phyloP scores from a whole-genome alignment of 2,888 invertebrate species.

The Cinara cedri region DNA sequence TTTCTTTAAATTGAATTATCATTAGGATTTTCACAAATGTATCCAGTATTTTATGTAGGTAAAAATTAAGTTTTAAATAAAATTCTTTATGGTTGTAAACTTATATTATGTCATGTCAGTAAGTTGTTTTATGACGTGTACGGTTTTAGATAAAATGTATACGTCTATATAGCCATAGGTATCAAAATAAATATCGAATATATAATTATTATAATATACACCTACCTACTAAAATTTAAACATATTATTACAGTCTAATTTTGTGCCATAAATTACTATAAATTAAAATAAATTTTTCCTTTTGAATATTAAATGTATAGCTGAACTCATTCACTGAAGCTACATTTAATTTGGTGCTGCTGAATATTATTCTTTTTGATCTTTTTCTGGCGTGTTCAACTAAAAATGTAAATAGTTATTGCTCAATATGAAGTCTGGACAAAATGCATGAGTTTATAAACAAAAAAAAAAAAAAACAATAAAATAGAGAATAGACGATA shows the following conservation, averaged over 20 bases:
- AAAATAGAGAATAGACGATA: not conserved
- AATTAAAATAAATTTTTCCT: not conserved
- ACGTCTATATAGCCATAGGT: not conserved
- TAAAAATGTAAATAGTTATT: not conserved
- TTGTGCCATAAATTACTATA: not conserved
- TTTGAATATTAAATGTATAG: not conserved
- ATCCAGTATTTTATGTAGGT: no score
- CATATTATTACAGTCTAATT: not conserved
- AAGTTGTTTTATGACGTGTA: no score
- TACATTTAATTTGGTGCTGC: no score
- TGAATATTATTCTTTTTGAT: not conserved
- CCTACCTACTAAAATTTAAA: no score
- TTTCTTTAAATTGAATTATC: no score
- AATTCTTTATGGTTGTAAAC: no score
- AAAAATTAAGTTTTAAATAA: no score
- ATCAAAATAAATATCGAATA: not conserved
- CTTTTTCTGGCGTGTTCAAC: not conserved
- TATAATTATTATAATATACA: no score
- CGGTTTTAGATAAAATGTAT: not conserved
- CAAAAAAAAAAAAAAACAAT: not conserved
- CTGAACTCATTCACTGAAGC: not conserved
- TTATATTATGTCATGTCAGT: no score
- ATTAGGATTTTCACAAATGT: no score
- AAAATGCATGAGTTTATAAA: constrained; percentile 38
- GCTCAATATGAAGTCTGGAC: not conserved